Evolutionary conservation across 2,888 invertebrate genomes (phyloP), one percentile per base, ranked within the genome.

Genomic region (Epicampocera succincta): DNA sequence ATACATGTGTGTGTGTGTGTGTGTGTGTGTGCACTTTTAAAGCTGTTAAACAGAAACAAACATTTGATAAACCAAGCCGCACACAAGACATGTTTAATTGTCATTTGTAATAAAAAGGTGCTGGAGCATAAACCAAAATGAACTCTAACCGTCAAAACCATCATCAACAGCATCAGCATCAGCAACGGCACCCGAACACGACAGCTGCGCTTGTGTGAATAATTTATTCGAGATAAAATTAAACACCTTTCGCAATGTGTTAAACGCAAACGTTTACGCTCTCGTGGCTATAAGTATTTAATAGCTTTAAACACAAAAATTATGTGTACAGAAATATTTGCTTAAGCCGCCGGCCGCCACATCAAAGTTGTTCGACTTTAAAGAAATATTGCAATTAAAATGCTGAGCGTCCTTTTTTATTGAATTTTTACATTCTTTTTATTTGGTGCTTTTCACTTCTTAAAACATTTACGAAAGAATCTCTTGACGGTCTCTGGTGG

Each of bases 131-230:
- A 81, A 77, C 68, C 77, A 56, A 81, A 77, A 73, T 73, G 77
- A 82, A 82, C 81, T 82, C 77, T 71, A 69, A 77, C 77, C 77
- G 60, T 73, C 72, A 79, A 73, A 76, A 61, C 52, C 76, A 61
- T 69, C 68, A 61, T 12, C 50, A 33, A 17, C 69, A 46, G 1
- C 19, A 60, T 19, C 19, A 25, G 13, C 3, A 29, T 3, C 58
- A 25, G 1, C 42, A 38, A 11, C 33, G 21, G 11, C 48, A 17
- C 29, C 19, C 29, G 33, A 56, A 56, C n/a, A 52, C 58, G 44
- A 13, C 63, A 73, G 73, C 21, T 58, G 65, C 66, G 29, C 52
- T 25, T 65, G 54, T 65, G 52, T 66, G 48, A 50, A 65, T 72
- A 65, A 65, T 77, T 71, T 58, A 71, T 58, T 44, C 40, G 42